Evolutionary conservation across 2,888 invertebrate genomes (phyloP).

Genomic region (Epistrophella euchroma): DNA sequence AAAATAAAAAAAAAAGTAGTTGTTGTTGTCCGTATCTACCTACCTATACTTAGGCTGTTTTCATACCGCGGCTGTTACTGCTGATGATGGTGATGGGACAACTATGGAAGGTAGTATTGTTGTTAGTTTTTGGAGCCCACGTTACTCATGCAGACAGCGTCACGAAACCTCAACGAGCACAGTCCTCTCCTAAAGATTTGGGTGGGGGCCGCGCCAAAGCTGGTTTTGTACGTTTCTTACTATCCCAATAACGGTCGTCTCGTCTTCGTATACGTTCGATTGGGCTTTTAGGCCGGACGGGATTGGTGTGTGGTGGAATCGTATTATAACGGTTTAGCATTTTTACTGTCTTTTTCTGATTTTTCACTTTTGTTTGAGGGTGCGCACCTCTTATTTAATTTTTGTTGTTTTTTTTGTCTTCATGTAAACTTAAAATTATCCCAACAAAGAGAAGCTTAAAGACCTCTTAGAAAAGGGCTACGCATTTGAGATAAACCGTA

Average conservation of each 20-base stretch:
- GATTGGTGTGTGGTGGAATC: constrained; percentile 62
- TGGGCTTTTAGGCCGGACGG: constrained; percentile 38
- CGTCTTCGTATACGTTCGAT: constrained; percentile 21
- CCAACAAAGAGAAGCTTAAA: constrained; percentile 52
- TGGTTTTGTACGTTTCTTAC: constrained; percentile 58
- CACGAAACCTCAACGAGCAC: constrained; percentile 19
- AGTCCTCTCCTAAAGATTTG: constrained; percentile 42
- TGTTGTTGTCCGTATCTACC: constrained; percentile 21
- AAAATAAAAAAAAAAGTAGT: constrained; percentile 1
- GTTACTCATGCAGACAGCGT: constrained; percentile 66
- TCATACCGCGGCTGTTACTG: constrained; percentile 10
- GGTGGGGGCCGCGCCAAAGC: constrained; percentile 58
- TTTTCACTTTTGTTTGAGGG: constrained; percentile 74
- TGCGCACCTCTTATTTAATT: constrained; percentile 73
- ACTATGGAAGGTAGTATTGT: constrained; percentile 24
- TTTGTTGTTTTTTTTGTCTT: constrained; percentile 21
- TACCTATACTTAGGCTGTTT: constrained; percentile 15
- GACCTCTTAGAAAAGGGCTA: constrained; percentile 63
- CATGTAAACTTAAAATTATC: constrained; percentile 65
- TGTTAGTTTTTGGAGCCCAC: constrained; percentile 63
- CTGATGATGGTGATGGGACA: constrained; percentile 33
- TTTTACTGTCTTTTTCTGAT: constrained; percentile 73
- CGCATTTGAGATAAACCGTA: constrained; percentile 60
- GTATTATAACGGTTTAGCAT: constrained; percentile 73
- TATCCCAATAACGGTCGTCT: constrained; percentile 67